Evolutionary conservation across 2,888 invertebrate species (phyloP).

Genomic region (Heteropelma amictum): DNA sequence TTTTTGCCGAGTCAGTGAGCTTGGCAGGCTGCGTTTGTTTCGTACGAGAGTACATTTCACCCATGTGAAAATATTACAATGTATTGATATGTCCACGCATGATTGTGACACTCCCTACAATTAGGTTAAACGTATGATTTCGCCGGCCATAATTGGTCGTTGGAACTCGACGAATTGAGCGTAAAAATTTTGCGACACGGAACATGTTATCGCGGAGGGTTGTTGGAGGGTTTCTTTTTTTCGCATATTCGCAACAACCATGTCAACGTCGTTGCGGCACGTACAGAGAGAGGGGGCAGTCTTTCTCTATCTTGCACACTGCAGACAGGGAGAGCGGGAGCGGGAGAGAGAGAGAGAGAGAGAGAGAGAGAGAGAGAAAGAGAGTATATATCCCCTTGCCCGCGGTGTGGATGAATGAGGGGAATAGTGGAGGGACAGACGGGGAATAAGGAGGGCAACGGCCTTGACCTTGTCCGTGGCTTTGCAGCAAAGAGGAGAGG

Average conservation of each 20-base stretch:
- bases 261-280: conserved; percentile 59
- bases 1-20: too few relatives aligned
- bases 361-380: conserved; percentile 30
- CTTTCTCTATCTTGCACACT: background rate
- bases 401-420: conserved; percentile 55
- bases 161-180: conserved; percentile 2
- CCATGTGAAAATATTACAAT: background rate
- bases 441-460: conserved; percentile 68
- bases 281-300: conserved; percentile 52
- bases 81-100: background rate
- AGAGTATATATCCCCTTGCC: conserved; percentile 40
- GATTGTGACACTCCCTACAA: background rate
- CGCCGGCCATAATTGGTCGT: conserved; percentile 42
- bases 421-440: conserved; percentile 42
- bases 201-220: conserved; percentile 7
- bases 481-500: conserved; percentile 59
- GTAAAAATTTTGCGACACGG: conserved; percentile 10
- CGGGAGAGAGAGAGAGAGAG: conserved; percentile 14
- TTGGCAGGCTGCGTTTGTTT: too few relatives aligned
- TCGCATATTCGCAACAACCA: conserved; percentile 33
- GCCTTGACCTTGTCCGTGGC: conserved; percentile 74
- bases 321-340: conserved; percentile 12
- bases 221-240: too few relatives aligned
- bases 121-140: conserved; percentile 1
- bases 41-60: too few relatives aligned